Conservation (phyloP, 2,797 vertebrate species). For the Rhabdophis nuchalis region DNA sequence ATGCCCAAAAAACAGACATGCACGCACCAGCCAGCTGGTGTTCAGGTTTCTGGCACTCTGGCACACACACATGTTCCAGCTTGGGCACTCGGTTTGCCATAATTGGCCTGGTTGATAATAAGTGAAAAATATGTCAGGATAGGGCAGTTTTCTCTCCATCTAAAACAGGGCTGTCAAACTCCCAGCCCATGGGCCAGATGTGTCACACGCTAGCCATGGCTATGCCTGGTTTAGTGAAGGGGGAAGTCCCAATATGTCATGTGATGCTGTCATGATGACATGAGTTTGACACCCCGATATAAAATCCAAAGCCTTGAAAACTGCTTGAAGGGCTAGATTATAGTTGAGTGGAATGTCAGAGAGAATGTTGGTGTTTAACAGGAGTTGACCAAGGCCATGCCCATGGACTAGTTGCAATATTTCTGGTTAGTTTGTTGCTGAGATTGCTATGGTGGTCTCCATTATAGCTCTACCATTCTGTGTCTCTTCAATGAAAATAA, state of each 20-base stretch:
- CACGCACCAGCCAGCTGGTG: no score
- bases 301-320: background rate
- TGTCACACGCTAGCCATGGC: no score
- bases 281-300: no score
- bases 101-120: no score
- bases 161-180: no score
- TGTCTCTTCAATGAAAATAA: background rate
- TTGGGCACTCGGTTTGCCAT: no score
- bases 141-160: background rate
- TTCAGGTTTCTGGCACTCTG: no score
- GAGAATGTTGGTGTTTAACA: background rate
- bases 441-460: background rate
- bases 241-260: no score
- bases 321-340: background rate
- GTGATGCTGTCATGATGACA: rapidly evolving
- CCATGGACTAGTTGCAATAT: background rate
- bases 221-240: no score
- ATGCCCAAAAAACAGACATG: no score
- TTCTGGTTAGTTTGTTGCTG: background rate
- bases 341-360: background rate
- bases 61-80: no score
- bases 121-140: background rate
- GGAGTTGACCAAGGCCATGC: background rate
- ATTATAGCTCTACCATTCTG: background rate
- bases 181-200: no score